These are phyloP conservation scores for Gandaritis pyraliata DNA, from an alignment of 2,888 invertebrate species.

Conservation along the genomic window DNA sequence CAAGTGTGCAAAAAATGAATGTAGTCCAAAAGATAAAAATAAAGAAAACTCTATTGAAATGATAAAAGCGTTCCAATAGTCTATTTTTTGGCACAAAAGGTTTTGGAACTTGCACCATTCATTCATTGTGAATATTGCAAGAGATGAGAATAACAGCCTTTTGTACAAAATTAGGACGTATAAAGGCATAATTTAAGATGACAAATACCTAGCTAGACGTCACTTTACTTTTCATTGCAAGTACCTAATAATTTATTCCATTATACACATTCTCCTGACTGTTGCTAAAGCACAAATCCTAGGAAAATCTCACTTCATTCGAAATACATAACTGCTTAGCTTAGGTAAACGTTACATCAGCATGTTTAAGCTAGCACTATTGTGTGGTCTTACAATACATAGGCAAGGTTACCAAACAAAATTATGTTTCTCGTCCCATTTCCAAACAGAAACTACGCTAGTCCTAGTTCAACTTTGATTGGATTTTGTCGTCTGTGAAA, in stretches of 20 bases:
- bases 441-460: constrained; percentile 12
- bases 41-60: constrained; percentile 21
- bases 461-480: constrained; percentile 14
- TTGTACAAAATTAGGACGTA: too few relatives aligned
- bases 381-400: constrained; percentile 30
- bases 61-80: background rate
- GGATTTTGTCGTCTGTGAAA: constrained; percentile 18
- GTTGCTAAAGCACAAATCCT: too few relatives aligned
- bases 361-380: constrained; percentile 36
- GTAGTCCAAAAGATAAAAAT: constrained; percentile 1
- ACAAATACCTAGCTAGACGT: too few relatives aligned
- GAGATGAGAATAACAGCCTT: background rate
- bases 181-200: too few relatives aligned
- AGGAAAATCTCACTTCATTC: background rate
- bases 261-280: too few relatives aligned
- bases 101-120: background rate
- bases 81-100: constrained; percentile 2
- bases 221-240: too few relatives aligned
- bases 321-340: constrained; percentile 9
- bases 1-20: constrained; percentile 3
- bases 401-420: constrained; percentile 28
- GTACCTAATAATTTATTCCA: too few relatives aligned
- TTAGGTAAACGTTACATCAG: constrained; percentile 17
- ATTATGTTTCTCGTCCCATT: constrained; percentile 12
- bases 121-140: constrained; percentile 5